Conservation (phyloP, 2,888 invertebrate genomes). For the Drosophila ezoana region DNA sequence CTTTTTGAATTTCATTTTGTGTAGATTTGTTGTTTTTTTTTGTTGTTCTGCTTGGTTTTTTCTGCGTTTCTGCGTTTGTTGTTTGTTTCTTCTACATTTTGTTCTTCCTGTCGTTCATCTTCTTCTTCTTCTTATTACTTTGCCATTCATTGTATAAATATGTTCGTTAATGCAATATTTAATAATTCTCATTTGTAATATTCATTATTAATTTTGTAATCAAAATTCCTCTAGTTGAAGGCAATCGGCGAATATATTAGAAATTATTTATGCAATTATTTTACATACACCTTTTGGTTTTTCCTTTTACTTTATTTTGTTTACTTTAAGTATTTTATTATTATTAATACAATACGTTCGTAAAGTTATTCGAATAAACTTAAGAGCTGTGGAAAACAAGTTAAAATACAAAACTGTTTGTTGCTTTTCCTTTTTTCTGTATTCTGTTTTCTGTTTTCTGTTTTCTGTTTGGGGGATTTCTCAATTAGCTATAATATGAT, state of each 20-base stretch:
- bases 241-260: slow-evolving; percentile 85
- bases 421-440: background rate
- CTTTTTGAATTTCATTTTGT: slow-evolving; percentile 78
- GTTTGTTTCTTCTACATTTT: slow-evolving; percentile 23
- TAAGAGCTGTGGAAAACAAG: slow-evolving; percentile 66
- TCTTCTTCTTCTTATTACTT: slow-evolving; percentile 11
- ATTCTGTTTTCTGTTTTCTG: background rate
- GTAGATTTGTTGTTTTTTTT: slow-evolving; percentile 61
- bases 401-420: slow-evolving; percentile 37
- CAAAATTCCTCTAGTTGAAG: slow-evolving; percentile 85
- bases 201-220: slow-evolving; percentile 80
- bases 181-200: slow-evolving; percentile 57
- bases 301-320: slow-evolving; percentile 9
- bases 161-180: slow-evolving; percentile 52
- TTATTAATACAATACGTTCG: slow-evolving; percentile 27
- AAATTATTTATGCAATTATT: slow-evolving; percentile 82
- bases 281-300: slow-evolving; percentile 70
- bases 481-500: slow-evolving; percentile 44
- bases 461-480: slow-evolving; percentile 13
- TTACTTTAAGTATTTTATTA: slow-evolving; percentile 27
- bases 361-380: slow-evolving; percentile 53
- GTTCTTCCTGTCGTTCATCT: slow-evolving; percentile 9
- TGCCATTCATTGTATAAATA: slow-evolving; percentile 55
- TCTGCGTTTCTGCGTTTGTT: background rate
- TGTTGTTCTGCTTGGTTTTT: slow-evolving; percentile 29